phyloP scores from a whole-genome alignment of 2,113 vertebrate genomes.

The Falcunculus frontatus region DNA sequence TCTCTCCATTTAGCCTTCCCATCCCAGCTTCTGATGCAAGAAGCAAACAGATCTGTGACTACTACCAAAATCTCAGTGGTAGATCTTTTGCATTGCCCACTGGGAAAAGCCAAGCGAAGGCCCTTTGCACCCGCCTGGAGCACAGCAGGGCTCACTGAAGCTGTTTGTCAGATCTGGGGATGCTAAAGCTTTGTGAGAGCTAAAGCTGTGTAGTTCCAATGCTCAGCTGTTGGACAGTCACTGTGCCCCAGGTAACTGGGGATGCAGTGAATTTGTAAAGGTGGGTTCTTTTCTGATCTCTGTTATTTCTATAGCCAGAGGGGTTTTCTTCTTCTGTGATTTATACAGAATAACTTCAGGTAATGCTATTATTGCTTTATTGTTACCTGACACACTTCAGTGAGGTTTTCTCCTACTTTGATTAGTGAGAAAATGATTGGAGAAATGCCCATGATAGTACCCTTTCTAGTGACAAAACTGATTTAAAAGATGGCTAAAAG shows the following conservation, averaged over 20 bases:
- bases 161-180: background rate
- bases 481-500: slow-evolving; percentile 20
- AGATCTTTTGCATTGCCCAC: background rate
- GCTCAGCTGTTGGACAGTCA: background rate
- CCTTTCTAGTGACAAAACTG: slow-evolving; percentile 16
- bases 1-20: background rate
- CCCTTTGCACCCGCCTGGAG: background rate
- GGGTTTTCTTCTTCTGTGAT: background rate
- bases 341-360: background rate
- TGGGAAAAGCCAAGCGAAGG: background rate
- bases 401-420: slow-evolving; percentile 20
- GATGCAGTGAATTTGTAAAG: background rate
- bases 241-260: background rate
- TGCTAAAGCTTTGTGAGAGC: background rate
- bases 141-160: background rate
- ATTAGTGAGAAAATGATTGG: background rate
- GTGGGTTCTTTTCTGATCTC: background rate
- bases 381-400: background rate
- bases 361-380: slow-evolving; percentile 1
- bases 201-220: background rate
- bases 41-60: background rate
- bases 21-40: background rate
- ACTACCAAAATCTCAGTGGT: background rate
- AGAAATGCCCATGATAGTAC: background rate
- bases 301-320: background rate